Conservation (phyloP, 1,140 invertebrate genomes). For the Drosophila saltans region DNA sequence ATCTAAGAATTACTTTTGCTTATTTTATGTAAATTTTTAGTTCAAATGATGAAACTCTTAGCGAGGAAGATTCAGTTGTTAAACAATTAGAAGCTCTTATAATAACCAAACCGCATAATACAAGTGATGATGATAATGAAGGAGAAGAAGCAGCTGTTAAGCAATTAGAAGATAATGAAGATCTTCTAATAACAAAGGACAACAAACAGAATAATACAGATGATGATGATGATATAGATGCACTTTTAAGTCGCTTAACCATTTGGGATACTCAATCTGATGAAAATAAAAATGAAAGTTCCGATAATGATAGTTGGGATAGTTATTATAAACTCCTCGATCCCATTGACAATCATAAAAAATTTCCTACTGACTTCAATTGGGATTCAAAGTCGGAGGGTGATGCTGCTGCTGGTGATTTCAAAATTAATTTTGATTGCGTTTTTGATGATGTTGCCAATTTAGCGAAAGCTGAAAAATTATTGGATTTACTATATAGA, state of each 20-base stretch:
- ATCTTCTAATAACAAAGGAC: background rate
- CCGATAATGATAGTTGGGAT: background rate
- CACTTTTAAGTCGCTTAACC: background rate
- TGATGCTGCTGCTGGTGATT: background rate
- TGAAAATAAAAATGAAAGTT: background rate
- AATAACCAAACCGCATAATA: too few species aligned
- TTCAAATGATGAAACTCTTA: background rate
- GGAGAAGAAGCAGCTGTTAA: background rate
- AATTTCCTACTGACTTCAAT: background rate
- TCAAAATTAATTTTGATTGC: slow-evolving; percentile 43
- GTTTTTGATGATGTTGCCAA: slow-evolving; percentile 48
- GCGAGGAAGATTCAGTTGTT: too few species aligned
- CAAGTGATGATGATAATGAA: too few species aligned
- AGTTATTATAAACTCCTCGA: background rate
- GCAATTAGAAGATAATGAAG: background rate
- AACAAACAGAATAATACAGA: background rate
- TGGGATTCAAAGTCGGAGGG: slow-evolving; percentile 18
- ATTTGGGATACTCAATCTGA: background rate
- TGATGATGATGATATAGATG: background rate
- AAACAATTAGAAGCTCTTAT: too few species aligned
- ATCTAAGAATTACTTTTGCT: too few species aligned
- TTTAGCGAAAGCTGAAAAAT: slow-evolving; percentile 38
- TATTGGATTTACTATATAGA: slow-evolving; percentile 51
- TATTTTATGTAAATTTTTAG: background rate
- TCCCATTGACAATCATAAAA: background rate